Percentiles rank a stretch among this genome's conserved stretches.
Conservation (phyloP, 2,113 vertebrate species). For the Sapajus apella region DNA sequence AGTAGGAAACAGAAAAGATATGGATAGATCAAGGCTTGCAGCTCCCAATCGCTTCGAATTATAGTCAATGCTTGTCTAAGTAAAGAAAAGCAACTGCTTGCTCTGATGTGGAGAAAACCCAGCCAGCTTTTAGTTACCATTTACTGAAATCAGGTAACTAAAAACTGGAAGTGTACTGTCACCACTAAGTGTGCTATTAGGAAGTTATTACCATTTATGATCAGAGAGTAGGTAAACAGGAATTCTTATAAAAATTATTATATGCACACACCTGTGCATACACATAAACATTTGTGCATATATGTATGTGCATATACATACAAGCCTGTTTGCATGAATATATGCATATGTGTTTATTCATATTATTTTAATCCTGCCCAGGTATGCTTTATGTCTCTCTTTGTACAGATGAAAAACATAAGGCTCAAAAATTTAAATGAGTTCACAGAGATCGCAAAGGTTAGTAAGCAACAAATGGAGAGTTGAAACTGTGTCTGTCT, state of each 20-base stretch:
- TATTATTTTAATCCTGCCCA: not conserved
- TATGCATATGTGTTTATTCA: not conserved
- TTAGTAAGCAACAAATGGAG: not conserved
- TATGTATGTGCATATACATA: fast-evolving
- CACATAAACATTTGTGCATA: too few species aligned
- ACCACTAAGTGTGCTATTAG: not conserved
- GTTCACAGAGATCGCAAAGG: not conserved
- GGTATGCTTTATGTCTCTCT: not conserved
- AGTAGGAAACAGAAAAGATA: not conserved
- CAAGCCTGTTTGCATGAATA: not conserved
- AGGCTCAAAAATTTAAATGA: not conserved
- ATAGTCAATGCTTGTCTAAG: not conserved
- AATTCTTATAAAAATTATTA: not conserved
- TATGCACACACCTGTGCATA: not conserved
- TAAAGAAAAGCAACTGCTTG: constrained; percentile 58
- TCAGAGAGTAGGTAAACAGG: not conserved
- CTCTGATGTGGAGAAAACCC: constrained; percentile 47
- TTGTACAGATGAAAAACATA: not conserved
- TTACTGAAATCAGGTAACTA: not conserved
- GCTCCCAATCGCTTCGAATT: constrained; percentile 25
- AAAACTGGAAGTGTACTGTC: too few species aligned
- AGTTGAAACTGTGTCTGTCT: not conserved
- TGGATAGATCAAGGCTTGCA: not conserved
- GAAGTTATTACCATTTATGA: not conserved
- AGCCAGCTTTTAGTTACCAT: constrained; percentile 24